phyloP scores from a whole-genome alignment of 2,113 vertebrate genomes.

The Pao palembangensis region DNA sequence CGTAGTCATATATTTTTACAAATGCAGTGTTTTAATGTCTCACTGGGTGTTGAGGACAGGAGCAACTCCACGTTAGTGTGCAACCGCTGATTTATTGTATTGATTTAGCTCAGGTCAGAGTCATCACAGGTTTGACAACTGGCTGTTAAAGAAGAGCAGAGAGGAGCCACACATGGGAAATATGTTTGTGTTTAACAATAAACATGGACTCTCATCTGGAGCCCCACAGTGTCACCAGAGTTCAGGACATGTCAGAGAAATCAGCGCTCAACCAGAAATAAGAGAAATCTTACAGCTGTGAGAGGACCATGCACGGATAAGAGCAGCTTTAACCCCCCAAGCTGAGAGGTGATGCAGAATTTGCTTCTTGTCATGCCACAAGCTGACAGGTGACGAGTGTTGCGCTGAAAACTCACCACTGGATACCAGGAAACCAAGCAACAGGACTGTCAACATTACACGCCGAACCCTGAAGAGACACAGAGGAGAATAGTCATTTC shows the following conservation, averaged over 20 bases:
- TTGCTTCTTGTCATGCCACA: background rate
- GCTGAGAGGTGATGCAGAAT: background rate
- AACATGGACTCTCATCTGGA: background rate
- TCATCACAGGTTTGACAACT: background rate
- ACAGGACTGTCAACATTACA: slow-evolving; percentile 44
- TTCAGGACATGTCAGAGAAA: background rate
- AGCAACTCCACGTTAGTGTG: background rate
- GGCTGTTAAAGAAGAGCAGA: background rate
- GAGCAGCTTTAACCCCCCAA: background rate
- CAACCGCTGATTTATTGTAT: background rate
- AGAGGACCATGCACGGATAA: background rate
- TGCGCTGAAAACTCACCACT: slow-evolving; percentile 59
- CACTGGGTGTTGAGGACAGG: background rate
- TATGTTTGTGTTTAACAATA: background rate
- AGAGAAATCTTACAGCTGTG: too few species aligned
- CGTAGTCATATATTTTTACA: too few species aligned
- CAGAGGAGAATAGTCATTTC: background rate
- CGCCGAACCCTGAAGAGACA: slow-evolving; percentile 51
- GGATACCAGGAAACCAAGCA: slow-evolving; percentile 44
- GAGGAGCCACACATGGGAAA: slow-evolving; percentile 8
- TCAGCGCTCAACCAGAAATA: too few species aligned
- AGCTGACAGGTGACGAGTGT: background rate
- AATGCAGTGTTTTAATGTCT: background rate
- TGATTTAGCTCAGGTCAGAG: background rate
- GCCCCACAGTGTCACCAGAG: slow-evolving; percentile 5